A percentile compares a stretch with the other conserved stretches of the same genome.
These are phyloP conservation scores for Mormyrus hasselquistii DNA, from an alignment of 2,797 vertebrate genomes.

Conservation along the genomic window DNA sequence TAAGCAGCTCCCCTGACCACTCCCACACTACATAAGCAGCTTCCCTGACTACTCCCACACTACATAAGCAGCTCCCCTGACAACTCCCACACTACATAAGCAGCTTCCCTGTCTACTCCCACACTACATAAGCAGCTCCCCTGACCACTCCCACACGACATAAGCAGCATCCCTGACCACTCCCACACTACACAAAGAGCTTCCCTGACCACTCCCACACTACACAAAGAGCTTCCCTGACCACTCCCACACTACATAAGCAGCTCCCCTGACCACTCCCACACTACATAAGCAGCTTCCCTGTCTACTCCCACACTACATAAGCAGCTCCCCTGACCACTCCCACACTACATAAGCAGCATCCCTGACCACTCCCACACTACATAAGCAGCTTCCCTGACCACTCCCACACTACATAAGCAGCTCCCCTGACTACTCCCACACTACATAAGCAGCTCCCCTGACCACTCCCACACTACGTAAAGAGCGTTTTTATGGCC, in stretches of 20 bases:
- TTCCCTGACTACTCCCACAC: not conserved
- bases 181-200: not conserved
- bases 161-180: not conserved
- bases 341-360: not conserved
- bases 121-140: no score
- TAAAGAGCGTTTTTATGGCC: not conserved
- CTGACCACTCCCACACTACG: no score
- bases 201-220: not conserved
- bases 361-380: not conserved
- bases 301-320: not conserved
- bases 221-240: no score
- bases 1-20: not conserved
- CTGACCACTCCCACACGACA: no score
- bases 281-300: not conserved
- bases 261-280: not conserved
- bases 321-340: not conserved
- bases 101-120: no score
- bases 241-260: not conserved
- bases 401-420: not conserved
- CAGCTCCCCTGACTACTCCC: no score
- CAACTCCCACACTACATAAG: not conserved
- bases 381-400: not conserved
- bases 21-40: not conserved
- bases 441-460: no score
- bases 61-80: not conserved